A percentile compares a stretch with the other conserved stretches of the same genome.
Conservation (phyloP, 2,888 invertebrate species). For the Oithona nana region DNA sequence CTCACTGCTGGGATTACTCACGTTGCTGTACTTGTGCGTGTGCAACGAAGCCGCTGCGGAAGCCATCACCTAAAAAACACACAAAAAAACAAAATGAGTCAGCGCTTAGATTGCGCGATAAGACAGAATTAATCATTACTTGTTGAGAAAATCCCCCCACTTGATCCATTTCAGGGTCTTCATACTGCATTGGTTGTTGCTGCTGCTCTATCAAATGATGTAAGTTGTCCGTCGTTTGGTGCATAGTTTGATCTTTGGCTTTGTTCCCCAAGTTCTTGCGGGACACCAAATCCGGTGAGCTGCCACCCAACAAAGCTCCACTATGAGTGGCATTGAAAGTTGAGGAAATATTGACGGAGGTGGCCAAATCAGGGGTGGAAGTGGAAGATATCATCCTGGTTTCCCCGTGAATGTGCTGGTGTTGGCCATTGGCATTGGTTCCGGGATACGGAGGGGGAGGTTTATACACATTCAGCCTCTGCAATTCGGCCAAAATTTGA, state of each 20-base stretch:
- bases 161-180: not conserved
- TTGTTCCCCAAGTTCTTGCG: slow-evolving; percentile 35
- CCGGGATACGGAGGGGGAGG: slow-evolving; percentile 68
- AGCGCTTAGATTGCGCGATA: not conserved
- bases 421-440: slow-evolving; percentile 46
- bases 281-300: slow-evolving; percentile 57
- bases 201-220: not conserved
- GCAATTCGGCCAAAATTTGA: slow-evolving; percentile 33
- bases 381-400: not conserved
- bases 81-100: no score
- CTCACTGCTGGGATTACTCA: not conserved
- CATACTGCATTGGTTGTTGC: no score
- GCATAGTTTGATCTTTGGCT: slow-evolving; percentile 6
- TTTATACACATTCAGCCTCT: slow-evolving; percentile 48
- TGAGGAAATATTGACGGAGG: not conserved
- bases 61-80: not conserved
- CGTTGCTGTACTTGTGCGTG: not conserved
- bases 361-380: slow-evolving; percentile 53
- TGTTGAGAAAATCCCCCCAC: not conserved
- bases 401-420: slow-evolving; percentile 25
- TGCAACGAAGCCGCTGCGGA: not conserved
- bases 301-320: slow-evolving; percentile 31
- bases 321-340: not conserved
- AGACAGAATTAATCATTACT: not conserved
- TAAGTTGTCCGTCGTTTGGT: not conserved